Evolutionary conservation across 2,113 vertebrate genomes (phyloP), one percentile per base, ranked within the genome.

Genomic region (Cyphomyrus plagiostoma): DNA sequence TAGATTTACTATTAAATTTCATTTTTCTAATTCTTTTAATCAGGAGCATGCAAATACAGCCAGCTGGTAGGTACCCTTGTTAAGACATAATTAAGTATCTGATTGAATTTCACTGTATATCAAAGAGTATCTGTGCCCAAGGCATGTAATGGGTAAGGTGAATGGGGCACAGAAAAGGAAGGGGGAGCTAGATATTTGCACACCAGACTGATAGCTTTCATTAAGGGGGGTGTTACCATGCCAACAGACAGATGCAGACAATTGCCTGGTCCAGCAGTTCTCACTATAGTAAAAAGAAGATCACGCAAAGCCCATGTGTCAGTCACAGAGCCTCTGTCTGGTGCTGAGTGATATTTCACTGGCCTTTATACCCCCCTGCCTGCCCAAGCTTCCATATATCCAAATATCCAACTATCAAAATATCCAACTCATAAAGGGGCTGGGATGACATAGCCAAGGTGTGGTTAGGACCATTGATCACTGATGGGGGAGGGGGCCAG

Each of bases 41-140:
- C 97, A 98, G 97, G 96, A 98, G 93, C 96, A 94, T 95, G 98
- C 97, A 97, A 97, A 97, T 98, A 97, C 94, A 97, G 95, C 95
- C 98, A 98, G 98, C 97, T 99, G 98, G 95, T 97, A 96, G 95
- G 92, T 97, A 97, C 95, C 96, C 95, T 92, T 97, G 97, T 97
- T 97, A 96, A 97, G 95, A 97, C 96, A 95, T 98, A 99, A 99
- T 98, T 99, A 98, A 97, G 97, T 95, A 97, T 97, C 95, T 97
- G 97, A 98, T 97, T 98, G 96, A 97, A 98, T 98, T 97, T 97
- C 95, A 95, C 93, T 89, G 95, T 97, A 97, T 96, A 97, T 94
- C 94, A 97, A 97, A 95, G 92, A 95, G 93, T 92, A 93, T 91
- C 91, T 90, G 91, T 5, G 66, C 90, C 93, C 93, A 93, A 89